Evolutionary conservation across 1,140 invertebrate genomes (phyloP), one percentile per base, ranked within the genome.

Genomic region (Magallana gigas): DNA sequence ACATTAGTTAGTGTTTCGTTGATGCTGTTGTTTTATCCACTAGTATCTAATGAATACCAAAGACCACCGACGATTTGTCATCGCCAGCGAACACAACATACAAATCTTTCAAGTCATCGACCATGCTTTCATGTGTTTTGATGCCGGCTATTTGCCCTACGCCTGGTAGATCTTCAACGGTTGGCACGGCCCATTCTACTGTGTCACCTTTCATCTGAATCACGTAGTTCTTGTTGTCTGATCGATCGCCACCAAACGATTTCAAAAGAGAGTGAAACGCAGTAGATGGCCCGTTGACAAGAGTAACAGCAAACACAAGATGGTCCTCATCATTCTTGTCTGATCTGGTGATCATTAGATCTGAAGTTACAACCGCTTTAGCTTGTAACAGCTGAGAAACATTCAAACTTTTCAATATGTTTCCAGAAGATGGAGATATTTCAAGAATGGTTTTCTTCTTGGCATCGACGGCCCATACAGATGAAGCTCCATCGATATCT

Each of bases 101-200:
- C 81, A 83, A 57, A 83, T 83, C 81, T 58, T 57, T 18, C n/a
- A 23, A 3, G 48, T 57, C 16, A 57, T n/a, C 9, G 2, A 3
- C 36, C 11, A 8, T 18, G 36, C 36, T 12, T 6, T 83, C 81
- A 83, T 57, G 57, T 9, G 48, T 83, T 58, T 83, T 83, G 0
- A 91, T 87, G 8, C 90, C 90, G 9, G 89, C 86, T 56, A 91
- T 90, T 81, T 91, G 90, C n/a, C 90, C 90, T 16, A 81, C 60
- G 8, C 88, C 89, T 48, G 36, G 85, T 8, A 71, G 76, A 29
- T 90, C 89, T n/a, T 89, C 84, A 12, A 88, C 89, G 5, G 88
- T 88, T 11, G 90, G 81, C 1, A 91, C 84, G 58, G 85, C 88
- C 90, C 90, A 91, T 2, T 71, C 16, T 16, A 91, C 48, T 0